phyloP scores from a whole-genome alignment of 2,797 vertebrate genomes.

The Xiphorhynchus erythropygius region DNA sequence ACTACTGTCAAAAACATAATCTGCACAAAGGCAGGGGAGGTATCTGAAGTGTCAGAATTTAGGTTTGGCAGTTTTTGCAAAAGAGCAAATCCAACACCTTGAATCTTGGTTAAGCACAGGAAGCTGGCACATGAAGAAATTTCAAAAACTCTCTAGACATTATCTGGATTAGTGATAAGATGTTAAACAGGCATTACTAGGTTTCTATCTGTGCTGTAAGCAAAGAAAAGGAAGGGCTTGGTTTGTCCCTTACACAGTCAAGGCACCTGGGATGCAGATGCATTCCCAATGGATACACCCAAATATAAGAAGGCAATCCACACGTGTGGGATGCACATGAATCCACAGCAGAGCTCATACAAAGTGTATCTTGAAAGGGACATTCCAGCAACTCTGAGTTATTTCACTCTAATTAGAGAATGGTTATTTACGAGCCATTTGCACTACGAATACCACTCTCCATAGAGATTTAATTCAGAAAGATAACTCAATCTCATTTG shows the following conservation, averaged over 20 bases:
- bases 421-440: not conserved
- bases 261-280: conserved; percentile 30
- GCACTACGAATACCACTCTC: not conserved
- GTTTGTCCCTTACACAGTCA: fast-evolving
- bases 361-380: conserved; percentile 27
- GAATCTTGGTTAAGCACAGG: not conserved
- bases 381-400: conserved; percentile 13
- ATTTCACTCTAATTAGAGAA: conserved; percentile 11
- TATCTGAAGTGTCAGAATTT: not conserved
- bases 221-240: not conserved
- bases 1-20: not conserved
- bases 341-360: conserved; percentile 5
- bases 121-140: not conserved
- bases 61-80: not conserved
- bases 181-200: not conserved
- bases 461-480: not conserved
- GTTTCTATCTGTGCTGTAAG: not conserved
- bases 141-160: not conserved
- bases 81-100: not conserved
- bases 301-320: conserved; percentile 8
- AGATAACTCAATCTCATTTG: not conserved
- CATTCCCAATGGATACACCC: not conserved
- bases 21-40: not conserved
- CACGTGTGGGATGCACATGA: not conserved
- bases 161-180: not conserved